Evolutionary conservation across 2,113 vertebrate genomes (phyloP), one percentile per base, ranked within the genome.

Genomic region (Odontophorus gujanensis): DNA sequence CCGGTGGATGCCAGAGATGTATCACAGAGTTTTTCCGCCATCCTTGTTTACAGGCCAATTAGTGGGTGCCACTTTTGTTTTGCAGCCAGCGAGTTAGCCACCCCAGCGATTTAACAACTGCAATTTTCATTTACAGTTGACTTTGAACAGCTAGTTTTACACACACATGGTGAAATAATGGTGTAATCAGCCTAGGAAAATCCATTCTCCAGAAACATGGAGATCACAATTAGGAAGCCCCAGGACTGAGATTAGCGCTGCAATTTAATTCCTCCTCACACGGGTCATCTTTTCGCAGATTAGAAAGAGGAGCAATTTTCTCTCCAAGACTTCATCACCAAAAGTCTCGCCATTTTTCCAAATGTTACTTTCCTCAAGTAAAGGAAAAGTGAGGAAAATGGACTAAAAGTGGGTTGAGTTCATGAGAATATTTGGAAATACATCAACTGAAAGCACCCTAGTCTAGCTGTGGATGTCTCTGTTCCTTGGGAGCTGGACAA

Each of bases 181-280:
- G 76, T 72, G 91, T 95, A 96, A 95, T 93, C 94, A 96, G 84
- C 94, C 75, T 92, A 94, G 95, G 90, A 96, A 97, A 95, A 96
- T 93, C 84, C 93, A 96, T 96, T 96, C 38, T 38, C 38, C 4
- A 68, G 85, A 95, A 95, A 94, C 51, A 50, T 24, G 76, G 77
- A 95, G 91, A 36, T 57, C 89, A 65, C 83, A 90, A 87, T 96
- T 95, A 95, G 5, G 18, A 94, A 94, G 81, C 65, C 65, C 85
- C 4, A 9, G 80, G 95, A 90, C 93, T 78, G 82, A 89, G 76
- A 83, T 91, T 72, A 57, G 85, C 68, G 72, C 57, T 51, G 73
- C 65, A 43, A 80, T 89, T 42, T 92, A 95, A 95, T 90, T 90
- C 87, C 36, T 87, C 43, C 9, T 63, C 26, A 83, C 25, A 22